A percentile compares a stretch with the other conserved stretches of the same genome.
Conservation (phyloP, 1,140 invertebrate species). For the Contarinia nasturtii region DNA sequence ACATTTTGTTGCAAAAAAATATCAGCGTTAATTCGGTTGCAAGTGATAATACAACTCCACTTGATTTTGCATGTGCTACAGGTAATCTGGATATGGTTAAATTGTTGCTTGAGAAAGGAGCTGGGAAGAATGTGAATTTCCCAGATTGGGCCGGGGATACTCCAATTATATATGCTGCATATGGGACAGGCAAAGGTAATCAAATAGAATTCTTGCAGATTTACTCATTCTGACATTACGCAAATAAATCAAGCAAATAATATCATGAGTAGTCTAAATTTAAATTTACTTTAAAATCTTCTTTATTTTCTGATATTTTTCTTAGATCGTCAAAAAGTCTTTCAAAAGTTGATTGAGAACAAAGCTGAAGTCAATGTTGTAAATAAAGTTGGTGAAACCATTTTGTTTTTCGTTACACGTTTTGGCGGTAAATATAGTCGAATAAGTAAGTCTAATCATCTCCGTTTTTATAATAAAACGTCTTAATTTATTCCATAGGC, state of each 20-base stretch:
- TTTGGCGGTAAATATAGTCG: slow-evolving; percentile 1
- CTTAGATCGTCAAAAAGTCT: not conserved
- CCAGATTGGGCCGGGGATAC: not conserved
- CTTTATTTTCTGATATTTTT: not conserved
- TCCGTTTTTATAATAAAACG: not conserved
- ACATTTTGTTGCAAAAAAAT: not conserved
- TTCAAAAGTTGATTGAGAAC: not conserved
- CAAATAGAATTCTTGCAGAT: not conserved
- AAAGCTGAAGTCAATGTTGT: not conserved
- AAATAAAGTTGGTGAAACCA: slow-evolving; percentile 3
- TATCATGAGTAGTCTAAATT: too few species aligned
- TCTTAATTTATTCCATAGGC: not conserved
- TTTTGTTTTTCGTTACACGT: slow-evolving; percentile 4
- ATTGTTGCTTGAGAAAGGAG: slow-evolving; percentile 7
- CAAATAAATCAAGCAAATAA: too few species aligned
- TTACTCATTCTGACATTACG: not conserved
- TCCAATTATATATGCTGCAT: not conserved
- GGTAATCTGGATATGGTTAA: slow-evolving; percentile 8
- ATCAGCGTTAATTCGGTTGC: not conserved
- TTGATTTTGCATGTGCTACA: not conserved
- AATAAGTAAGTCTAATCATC: too few species aligned
- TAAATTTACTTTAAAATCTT: too few species aligned
- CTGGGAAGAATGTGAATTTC: slow-evolving; percentile 7
- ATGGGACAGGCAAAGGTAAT: not conserved
- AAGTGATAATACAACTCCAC: not conserved